Evolutionary conservation across 2,888 invertebrate species (phyloP), one percentile per base, ranked within the genome.

Genomic region (Arrhopalites spinosus): DNA sequence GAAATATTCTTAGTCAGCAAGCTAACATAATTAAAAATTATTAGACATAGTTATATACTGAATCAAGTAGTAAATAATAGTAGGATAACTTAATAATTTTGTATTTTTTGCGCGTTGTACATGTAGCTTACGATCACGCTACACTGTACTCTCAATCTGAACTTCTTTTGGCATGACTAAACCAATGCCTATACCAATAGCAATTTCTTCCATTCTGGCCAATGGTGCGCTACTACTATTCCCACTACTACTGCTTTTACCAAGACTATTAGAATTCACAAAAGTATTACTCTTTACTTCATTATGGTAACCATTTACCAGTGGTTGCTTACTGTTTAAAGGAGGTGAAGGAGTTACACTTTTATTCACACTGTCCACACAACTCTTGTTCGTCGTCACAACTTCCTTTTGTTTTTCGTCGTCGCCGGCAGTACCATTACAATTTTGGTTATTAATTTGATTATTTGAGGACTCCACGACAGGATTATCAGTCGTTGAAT

Each of bases 61-160:
- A 2, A 53, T 53, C 13, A 2, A 20, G 23, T 53, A 53, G 53
- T 53, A 53, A 36, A 36, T 36, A 36, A 11, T 36, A 36, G 36
- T 11, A 3, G 36, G 36, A 36, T 36, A 11, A 36, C 3, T 7
- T 36, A 36, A 36, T 36, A 36, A 7, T 36, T 36, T 36, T 36
- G 11, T 11, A 11, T 11, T 36, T 36, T 3, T 36, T 7, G 36
- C 3, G 36, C 11, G 11, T 11, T 7, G 36, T 36, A 7, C 11
- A 7, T 36, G 11, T 7, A n/a, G n/a, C 20, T 53, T 17, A 20
- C 53, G 53, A 53, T 53, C 36, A 36, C 5, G 3, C 78, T 76
- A 82, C 67, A 82, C 81, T 43, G 82, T 82, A 76, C 81, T 82
- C 61, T 82, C 82, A 73, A 82, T 80, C 76, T 82, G 82, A 78